phyloP scores from a whole-genome alignment of 2,113 vertebrate genomes.

The Harpagus bidentatus region DNA sequence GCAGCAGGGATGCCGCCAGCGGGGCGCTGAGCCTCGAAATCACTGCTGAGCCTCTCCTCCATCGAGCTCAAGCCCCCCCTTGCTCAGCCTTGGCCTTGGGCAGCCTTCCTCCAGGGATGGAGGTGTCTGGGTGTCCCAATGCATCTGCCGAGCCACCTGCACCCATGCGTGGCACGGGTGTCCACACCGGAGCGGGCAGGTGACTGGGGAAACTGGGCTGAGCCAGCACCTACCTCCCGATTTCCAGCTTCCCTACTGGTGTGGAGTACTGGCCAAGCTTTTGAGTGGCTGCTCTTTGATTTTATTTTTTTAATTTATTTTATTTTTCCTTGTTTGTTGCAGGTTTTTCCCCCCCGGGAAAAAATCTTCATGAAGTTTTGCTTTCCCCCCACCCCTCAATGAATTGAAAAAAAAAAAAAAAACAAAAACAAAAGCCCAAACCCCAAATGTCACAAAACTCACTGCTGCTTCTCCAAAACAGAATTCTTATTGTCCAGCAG shows the following conservation, averaged over 20 bases:
- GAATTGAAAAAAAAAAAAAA: not conserved
- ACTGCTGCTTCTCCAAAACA: not conserved
- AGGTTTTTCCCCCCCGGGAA: not conserved
- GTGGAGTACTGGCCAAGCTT: not conserved
- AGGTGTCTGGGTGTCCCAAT: not conserved
- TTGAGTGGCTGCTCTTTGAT: not conserved
- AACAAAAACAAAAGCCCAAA: not conserved
- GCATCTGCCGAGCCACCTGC: not conserved
- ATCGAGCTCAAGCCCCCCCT: fast-evolving
- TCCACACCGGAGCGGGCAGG: not conserved
- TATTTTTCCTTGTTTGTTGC: not conserved
- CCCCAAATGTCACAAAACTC: constrained; percentile 16
- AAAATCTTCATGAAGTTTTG: not conserved
- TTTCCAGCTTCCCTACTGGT: not conserved
- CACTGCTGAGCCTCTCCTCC: not conserved
- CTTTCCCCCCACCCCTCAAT: not conserved
- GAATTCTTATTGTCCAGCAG: constrained; percentile 19
- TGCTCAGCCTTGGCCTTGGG: not conserved
- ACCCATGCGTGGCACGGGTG: fast-evolving
- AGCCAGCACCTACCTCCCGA: not conserved
- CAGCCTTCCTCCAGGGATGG: not conserved
- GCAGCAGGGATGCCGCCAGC: not conserved
- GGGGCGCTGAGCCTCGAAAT: not conserved
- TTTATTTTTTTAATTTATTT: not conserved
- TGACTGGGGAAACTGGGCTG: not conserved